A percentile compares a stretch with the other conserved stretches of the same genome.
phyloP scores from a whole-genome alignment of 2,113 vertebrate genomes.

The Chaetops frenatus region DNA sequence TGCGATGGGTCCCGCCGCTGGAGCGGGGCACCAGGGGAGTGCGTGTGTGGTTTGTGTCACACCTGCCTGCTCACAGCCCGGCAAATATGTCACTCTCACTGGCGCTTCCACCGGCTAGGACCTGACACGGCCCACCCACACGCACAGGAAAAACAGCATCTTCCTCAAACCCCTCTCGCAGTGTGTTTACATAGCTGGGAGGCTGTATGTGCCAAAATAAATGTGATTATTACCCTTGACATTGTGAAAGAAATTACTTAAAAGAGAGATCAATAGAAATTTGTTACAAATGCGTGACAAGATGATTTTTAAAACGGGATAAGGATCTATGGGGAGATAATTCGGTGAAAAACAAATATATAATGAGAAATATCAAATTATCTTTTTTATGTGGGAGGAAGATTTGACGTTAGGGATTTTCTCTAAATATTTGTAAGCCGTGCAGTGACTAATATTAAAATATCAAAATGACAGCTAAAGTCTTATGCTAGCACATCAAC shows the following conservation, averaged over 20 bases:
- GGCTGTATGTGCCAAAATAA: conserved; percentile 11
- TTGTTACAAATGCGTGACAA: neutral
- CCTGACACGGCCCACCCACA: neutral
- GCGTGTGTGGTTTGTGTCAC: neutral
- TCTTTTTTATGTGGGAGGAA: neutral
- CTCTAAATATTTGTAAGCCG: conserved; percentile 48
- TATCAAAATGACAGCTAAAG: conserved; percentile 22
- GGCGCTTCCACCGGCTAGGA: neutral
- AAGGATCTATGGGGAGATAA: conserved; percentile 8
- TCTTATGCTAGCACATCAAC: neutral
- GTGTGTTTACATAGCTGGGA: conserved; percentile 22
- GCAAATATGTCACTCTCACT: neutral
- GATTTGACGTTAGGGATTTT: conserved; percentile 47
- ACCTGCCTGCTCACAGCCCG: neutral
- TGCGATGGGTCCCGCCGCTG: neutral
- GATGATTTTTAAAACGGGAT: conserved; percentile 20
- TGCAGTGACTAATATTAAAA: conserved; percentile 46
- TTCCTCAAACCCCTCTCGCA: neutral
- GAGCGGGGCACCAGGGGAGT: accelerated
- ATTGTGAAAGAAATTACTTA: conserved; percentile 28
- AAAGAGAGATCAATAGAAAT: conserved; percentile 38
- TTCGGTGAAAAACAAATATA: conserved; percentile 33
- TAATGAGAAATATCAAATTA: conserved; percentile 35
- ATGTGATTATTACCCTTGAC: neutral
- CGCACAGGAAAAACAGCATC: neutral